Percentiles rank a stretch among this genome's conserved stretches.
Evolutionary conservation across 1,140 invertebrate species (phyloP).

Genomic region (Drosophila azteca): DNA sequence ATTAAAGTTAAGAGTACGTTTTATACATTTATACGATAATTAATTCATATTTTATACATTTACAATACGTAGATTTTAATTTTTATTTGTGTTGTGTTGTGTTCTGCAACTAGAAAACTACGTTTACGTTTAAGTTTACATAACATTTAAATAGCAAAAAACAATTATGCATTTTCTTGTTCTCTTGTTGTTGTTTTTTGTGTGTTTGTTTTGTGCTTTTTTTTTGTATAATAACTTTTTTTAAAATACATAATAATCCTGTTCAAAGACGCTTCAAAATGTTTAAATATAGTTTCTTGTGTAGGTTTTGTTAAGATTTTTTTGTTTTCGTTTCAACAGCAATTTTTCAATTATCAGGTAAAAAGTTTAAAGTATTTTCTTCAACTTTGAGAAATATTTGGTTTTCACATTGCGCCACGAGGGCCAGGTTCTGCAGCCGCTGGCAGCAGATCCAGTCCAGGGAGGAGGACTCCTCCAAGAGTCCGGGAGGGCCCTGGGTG

Average conservation of each 20-base stretch:
- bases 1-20: slow-evolving; percentile 51
- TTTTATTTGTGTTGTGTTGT: slow-evolving; percentile 24
- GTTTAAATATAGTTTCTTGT: slow-evolving; percentile 17
- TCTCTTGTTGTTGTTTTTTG: slow-evolving; percentile 28
- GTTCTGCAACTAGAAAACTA: slow-evolving; percentile 59
- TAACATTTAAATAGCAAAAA: slow-evolving; percentile 76
- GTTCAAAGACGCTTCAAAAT: slow-evolving; percentile 59
- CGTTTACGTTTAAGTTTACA: slow-evolving; percentile 61
- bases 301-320: slow-evolving; percentile 13
- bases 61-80: slow-evolving; percentile 52
- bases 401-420: slow-evolving; percentile 80
- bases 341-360: slow-evolving; percentile 82
- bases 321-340: slow-evolving; percentile 62
- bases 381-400: slow-evolving; percentile 82
- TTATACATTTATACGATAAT: slow-evolving; percentile 51
- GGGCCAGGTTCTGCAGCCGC: slow-evolving; percentile 74
- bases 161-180: slow-evolving; percentile 45
- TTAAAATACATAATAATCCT: slow-evolving; percentile 71
- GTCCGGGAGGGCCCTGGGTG: slow-evolving; percentile 9
- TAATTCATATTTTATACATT: slow-evolving; percentile 71
- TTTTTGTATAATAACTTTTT: slow-evolving; percentile 56
- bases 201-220: slow-evolving; percentile 41
- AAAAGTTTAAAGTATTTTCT: slow-evolving; percentile 78
- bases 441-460: slow-evolving; percentile 75
- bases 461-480: slow-evolving; percentile 45